Evolutionary conservation across 1,140 invertebrate species (phyloP).

Genomic region (Drosophila dunni): DNA sequence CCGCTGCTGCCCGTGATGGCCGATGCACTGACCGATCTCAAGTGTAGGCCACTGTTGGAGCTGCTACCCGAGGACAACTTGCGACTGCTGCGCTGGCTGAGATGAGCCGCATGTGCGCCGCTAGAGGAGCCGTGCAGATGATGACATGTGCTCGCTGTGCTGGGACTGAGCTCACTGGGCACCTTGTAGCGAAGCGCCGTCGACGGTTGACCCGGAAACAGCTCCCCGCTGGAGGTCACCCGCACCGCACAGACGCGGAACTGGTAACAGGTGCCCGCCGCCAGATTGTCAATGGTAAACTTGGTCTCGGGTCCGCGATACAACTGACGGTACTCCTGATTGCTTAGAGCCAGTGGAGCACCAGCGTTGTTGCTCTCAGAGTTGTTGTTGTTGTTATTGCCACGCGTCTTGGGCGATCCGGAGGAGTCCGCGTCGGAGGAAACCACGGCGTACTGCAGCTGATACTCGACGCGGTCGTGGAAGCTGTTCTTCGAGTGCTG

Average conservation of each 20-base stretch:
- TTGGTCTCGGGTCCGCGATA: conserved; percentile 89
- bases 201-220: conserved; percentile 89
- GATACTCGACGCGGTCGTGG: conserved; percentile 78
- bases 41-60: conserved; percentile 44
- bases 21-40: conserved; percentile 76
- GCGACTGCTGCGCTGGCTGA: conserved; percentile 66
- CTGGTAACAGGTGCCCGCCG: conserved; percentile 89
- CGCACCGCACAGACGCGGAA: conserved; percentile 91
- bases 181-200: conserved; percentile 85
- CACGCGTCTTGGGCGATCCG: conserved; percentile 46
- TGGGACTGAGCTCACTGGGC: conserved; percentile 65
- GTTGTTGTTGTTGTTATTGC: conserved; percentile 41
- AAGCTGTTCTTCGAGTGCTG: conserved; percentile 84
- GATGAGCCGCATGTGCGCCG: conserved; percentile 2
- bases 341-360: conserved; percentile 44
- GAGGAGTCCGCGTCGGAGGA: conserved; percentile 48
- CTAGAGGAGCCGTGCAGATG: conserved; percentile 50
- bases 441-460: conserved; percentile 71
- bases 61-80: conserved; percentile 58
- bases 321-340: conserved; percentile 86
- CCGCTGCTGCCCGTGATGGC: conserved; percentile 71
- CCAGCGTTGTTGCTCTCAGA: conserved; percentile 32
- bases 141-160: conserved; percentile 40
- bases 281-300: conserved; percentile 88
- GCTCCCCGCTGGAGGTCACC: conserved; percentile 86